Evolutionary conservation across 1,140 invertebrate species (phyloP).

Genomic region (Aphelinus atriplicis): DNA sequence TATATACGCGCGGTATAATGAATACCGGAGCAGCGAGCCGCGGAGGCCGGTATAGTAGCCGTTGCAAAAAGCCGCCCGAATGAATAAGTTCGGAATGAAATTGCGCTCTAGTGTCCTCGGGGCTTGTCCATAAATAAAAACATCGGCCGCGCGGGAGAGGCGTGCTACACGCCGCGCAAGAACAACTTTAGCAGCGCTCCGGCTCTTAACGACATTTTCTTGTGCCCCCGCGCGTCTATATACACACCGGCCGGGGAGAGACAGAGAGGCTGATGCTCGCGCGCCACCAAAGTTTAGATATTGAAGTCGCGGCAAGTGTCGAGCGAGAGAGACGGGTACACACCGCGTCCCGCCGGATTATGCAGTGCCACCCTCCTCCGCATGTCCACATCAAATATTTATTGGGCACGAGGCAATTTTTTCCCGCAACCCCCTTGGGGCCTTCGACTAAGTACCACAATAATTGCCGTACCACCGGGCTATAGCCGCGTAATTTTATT

Average conservation of each 20-base stretch:
- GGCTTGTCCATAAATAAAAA: constrained; percentile 37
- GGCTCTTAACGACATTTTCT: constrained; percentile 37
- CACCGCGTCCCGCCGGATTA: constrained; percentile 1
- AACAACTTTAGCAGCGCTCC: constrained; percentile 29
- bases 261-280: not conserved
- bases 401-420: no score
- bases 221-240: constrained; percentile 13
- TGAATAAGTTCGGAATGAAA: constrained; percentile 37
- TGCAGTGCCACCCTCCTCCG: not conserved
- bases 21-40: no score
- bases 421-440: no score
- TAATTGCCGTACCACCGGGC: no score
- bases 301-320: constrained; percentile 24
- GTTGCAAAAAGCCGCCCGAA: constrained; percentile 7
- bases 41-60: not conserved
- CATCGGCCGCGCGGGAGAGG: not conserved
- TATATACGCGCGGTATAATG: no score
- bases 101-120: constrained; percentile 19
- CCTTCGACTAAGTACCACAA: no score
- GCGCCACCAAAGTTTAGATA: constrained; percentile 20
- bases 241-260: not conserved
- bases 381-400: no score
- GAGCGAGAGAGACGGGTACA: not conserved
- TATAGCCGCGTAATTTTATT: no score
- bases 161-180: constrained; percentile 6